Base-by-base conservation (phyloP, 2,888 invertebrate species). In the Caenorhabditis sp. region DNA sequence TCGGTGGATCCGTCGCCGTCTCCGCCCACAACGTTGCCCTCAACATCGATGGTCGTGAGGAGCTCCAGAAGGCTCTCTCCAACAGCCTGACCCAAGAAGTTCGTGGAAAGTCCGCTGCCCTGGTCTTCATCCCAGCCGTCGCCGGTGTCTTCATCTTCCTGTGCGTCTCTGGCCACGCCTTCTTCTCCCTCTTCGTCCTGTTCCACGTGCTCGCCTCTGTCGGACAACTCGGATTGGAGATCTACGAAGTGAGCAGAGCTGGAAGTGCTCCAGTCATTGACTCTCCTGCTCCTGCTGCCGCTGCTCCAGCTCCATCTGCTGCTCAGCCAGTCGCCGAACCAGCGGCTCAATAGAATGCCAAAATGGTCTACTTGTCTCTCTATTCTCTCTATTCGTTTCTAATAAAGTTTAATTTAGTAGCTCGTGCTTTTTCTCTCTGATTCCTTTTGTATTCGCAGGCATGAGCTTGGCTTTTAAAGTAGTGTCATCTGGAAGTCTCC, bases 161-260 rank as follows among this genome's bases (percentile, higher is more conserved):
- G 49, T 84, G 75, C 64, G 83, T 84, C 49, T 84, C 83, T 35
- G 83, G 83, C 10, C 83, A 84, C 68, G 70, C 72, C 16, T 84
- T 84, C 80, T 84, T 84, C 80, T 84, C 83, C 19, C 68, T 84
- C 14, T 84, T 84, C 68, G 83, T 84, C 8, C 75, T 84, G 44
- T 63, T 84, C 61, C 83, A 84, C 64, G 80, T 80, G 8, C 69
- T 84, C 31, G 83, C 83, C 4, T 63, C 83, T 0, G 68, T 64
- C 47, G 83, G 83, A 70, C 83, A 84, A 66, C 72, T 84, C 22
- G 83, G 83, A 75, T 63, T 84, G 31, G 83, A 84, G 58, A 75
- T 72, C 14, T 84, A 84, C 44, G 83, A 84, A 80, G 74, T 76
- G 6, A 80, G 68, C 66, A 41, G 63, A 61, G 69, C 75, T 10